phyloP scores from a whole-genome alignment of 2,113 vertebrate genomes.

The Eidolon helvum region DNA sequence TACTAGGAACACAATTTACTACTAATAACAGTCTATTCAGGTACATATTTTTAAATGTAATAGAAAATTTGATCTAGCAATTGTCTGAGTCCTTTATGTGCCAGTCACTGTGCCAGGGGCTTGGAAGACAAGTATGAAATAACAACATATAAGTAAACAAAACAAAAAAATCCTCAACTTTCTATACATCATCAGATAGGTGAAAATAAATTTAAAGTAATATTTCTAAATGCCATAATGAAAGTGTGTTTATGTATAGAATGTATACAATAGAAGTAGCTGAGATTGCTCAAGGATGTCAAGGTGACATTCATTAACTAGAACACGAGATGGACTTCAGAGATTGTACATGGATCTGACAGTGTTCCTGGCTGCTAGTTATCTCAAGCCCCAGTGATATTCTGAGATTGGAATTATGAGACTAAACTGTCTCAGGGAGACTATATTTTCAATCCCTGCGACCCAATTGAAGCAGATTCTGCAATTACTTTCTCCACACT shows the following conservation, averaged over 20 bases:
- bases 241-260: not conserved
- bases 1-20: not conserved
- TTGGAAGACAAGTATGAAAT: not conserved
- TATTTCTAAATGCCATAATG: not conserved
- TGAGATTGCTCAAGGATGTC: not conserved
- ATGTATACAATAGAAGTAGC: not conserved
- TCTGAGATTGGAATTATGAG: not conserved
- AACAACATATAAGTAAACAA: not conserved
- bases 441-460: not conserved
- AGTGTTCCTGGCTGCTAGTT: not conserved
- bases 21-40: not conserved
- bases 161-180: not conserved
- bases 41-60: conserved; percentile 11
- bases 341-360: not conserved
- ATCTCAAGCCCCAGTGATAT: not conserved
- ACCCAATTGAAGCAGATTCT: not conserved
- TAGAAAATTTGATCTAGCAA: not conserved
- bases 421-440: not conserved
- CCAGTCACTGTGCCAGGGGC: not conserved
- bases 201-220: not conserved
- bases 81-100: not conserved
- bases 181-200: not conserved
- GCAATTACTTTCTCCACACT: not conserved
- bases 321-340: not conserved
- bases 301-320: not conserved